phyloP scores from a whole-genome alignment of 2,113 vertebrate species.

The Machaerirhynchus nigripectus region DNA sequence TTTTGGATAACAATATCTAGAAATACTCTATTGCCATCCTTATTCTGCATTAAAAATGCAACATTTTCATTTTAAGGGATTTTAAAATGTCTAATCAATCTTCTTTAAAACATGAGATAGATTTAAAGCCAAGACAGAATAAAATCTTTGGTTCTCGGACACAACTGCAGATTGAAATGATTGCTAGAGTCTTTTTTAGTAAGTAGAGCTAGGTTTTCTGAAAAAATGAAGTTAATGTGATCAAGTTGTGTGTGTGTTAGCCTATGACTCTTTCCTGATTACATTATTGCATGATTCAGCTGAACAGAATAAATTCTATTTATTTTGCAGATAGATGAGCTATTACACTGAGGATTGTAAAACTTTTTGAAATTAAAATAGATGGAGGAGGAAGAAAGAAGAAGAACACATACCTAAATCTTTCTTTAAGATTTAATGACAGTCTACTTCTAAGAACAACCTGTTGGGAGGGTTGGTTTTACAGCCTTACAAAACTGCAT shows the following conservation, averaged over 20 bases:
- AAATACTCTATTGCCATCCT: background rate
- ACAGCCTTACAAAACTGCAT: background rate
- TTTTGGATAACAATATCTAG: constrained; percentile 1
- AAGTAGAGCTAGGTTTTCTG: background rate
- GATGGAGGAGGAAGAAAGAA: background rate
- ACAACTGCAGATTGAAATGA: background rate
- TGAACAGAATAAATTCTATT: background rate
- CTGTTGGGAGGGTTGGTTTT: background rate
- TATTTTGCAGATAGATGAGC: background rate
- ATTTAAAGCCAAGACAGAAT: background rate
- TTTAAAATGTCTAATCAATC: constrained; percentile 42
- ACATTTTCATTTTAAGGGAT: constrained; percentile 25
- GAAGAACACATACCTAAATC: constrained; percentile 13
- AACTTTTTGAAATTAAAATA: constrained; percentile 27
- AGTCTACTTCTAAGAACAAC: background rate
- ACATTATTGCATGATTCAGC: background rate
- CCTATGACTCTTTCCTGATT: constrained; percentile 11
- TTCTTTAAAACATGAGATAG: background rate
- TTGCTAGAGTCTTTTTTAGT: background rate
- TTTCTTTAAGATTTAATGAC: constrained; percentile 9
- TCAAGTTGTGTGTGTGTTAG: background rate
- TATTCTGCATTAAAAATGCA: constrained; percentile 50
- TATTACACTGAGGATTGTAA: background rate
- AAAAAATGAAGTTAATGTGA: background rate
- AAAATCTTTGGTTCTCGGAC: background rate